Evolutionary conservation across 92 coral and sea anemone species (phyloP).

Genomic region (Phenganax stokvisi): DNA sequence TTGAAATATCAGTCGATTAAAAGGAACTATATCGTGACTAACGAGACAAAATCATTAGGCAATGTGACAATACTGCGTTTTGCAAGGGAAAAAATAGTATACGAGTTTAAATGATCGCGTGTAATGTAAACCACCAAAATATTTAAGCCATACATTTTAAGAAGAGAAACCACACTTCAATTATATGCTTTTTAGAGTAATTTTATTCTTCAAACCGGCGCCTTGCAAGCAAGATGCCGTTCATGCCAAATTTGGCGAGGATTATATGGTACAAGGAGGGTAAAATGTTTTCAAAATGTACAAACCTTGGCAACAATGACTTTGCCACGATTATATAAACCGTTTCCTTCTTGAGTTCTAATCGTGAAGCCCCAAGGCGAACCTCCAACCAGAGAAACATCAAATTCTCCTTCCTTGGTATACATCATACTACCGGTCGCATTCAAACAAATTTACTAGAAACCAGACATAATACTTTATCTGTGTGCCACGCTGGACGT

Average conservation of each 20-base stretch:
- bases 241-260: no score
- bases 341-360: constrained; percentile 42
- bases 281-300: background rate
- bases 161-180: background rate
- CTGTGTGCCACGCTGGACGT: constrained; percentile 8
- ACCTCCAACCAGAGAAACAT: constrained; percentile 76
- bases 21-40: background rate
- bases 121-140: constrained; percentile 23
- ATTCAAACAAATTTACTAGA: constrained; percentile 22
- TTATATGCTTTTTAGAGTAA: constrained; percentile 4
- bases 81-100: no score
- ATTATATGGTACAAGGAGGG: background rate
- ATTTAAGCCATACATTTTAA: background rate
- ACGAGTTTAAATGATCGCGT: background rate
- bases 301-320: constrained; percentile 74
- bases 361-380: constrained; percentile 99
- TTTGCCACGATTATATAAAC: constrained; percentile 33
- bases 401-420: constrained; percentile 42
- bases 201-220: background rate
- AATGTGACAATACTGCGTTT: background rate
- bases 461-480: background rate
- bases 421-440: constrained; percentile 31
- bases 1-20: background rate
- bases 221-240: no score
- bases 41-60: background rate